Evolutionary conservation across 2,888 invertebrate species (phyloP).

Genomic region (Orthosia cruda): DNA sequence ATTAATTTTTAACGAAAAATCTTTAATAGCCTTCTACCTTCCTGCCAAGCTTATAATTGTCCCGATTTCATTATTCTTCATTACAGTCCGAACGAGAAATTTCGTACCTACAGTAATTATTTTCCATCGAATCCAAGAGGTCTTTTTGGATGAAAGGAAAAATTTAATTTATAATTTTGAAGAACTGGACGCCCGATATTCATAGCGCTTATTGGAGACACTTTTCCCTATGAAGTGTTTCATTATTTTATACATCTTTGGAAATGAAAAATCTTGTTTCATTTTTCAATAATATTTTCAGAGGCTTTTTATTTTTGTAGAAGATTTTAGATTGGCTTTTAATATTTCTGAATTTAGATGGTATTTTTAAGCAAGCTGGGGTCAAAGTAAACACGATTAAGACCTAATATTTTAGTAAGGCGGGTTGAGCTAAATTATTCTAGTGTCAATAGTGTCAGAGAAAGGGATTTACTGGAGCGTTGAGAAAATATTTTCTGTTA

Average conservation of each 20-base stretch:
- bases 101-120: slow-evolving; percentile 65
- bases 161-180: slow-evolving; percentile 80
- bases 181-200: slow-evolving; percentile 74
- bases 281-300: slow-evolving; percentile 35
- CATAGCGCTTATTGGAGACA: slow-evolving; percentile 74
- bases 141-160: slow-evolving; percentile 74
- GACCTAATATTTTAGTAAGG: slow-evolving; percentile 6
- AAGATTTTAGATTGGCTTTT: slow-evolving; percentile 7
- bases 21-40: slow-evolving; percentile 34
- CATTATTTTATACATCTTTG: slow-evolving; percentile 65
- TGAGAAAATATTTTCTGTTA: slow-evolving; percentile 37
- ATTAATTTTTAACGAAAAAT: slow-evolving; percentile 51
- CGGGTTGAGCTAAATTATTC: slow-evolving; percentile 25
- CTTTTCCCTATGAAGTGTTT: slow-evolving; percentile 73
- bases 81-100: slow-evolving; percentile 51
- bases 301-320: not conserved
- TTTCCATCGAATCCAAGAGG: slow-evolving; percentile 71
- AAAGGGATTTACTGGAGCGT: slow-evolving; percentile 28
- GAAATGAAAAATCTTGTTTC: slow-evolving; percentile 63
- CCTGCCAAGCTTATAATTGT: slow-evolving; percentile 50
- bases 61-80: slow-evolving; percentile 63
- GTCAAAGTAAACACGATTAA: slow-evolving; percentile 11
- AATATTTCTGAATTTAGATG: slow-evolving; percentile 5
- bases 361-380: too few relatives aligned
- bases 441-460: slow-evolving; percentile 25